Evolutionary conservation across 2,797 vertebrate genomes (phyloP), one percentile per base, ranked within the genome.

Genomic region (Enteromius treurensis): DNA sequence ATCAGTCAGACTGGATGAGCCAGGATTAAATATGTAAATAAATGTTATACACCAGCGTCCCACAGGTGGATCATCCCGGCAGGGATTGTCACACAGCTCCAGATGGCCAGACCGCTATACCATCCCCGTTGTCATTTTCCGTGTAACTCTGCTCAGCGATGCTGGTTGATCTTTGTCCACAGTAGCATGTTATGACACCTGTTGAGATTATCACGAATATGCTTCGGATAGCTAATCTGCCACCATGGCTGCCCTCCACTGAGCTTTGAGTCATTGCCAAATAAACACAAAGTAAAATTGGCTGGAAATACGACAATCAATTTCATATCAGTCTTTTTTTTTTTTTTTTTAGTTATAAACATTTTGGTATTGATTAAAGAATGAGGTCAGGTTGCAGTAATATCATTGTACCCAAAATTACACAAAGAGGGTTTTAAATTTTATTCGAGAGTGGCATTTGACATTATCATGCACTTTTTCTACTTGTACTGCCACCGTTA

Each of bases 1-100:
- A 74, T 17, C 8, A 76, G 45, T 81, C 58, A 49, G 45, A 37
- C 60, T 29, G 29, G 21, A 32, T 73, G 58, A 65, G 34, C 29
- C 71, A 76, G 60, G 70, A 82, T 76, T 82, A 68, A 82, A 82
- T 53, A 82, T 67, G 71, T 40, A 76, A 82, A 82, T 82, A 76
- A 67, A 75, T 75, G 60, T 82, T 42, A 82, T 67, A 82, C 80
- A 82, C 37, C 42, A 73, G n/a, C 4, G 1, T 82, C 49, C 62
- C 34, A 82, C 62, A 76, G 69, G 79, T 81, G 55, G 69, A 81
- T 81, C 69, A 37, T 21, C 42, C 55, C 26, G 17, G 29, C 29
- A 82, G 60, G 71, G 29, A 67, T 67, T 82, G 10, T 21, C 5
- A 42, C 42, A n/a, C 55, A 77, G n/a, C 40, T 62, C 62, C 76